These are phyloP conservation scores for Centropristis striata DNA, from an alignment of 2,113 vertebrate genomes.

Conservation along the genomic window DNA sequence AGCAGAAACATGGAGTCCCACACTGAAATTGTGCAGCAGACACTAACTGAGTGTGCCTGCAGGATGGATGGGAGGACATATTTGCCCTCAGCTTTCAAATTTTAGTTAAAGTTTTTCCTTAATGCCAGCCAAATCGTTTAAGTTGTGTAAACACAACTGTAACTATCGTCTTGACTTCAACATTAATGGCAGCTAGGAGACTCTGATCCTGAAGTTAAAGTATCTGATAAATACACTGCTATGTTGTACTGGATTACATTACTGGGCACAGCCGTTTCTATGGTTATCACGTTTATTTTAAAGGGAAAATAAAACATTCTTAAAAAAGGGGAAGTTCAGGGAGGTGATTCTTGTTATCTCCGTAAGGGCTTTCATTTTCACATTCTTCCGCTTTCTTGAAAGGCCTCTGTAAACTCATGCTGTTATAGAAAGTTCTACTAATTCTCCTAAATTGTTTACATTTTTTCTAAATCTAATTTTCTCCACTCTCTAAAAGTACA, in stretches of 20 bases:
- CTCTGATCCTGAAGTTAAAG: not conserved
- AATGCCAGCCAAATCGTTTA: constrained; percentile 3
- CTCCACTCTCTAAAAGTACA: constrained; percentile 16
- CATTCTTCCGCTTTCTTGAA: not conserved
- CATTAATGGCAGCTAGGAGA: constrained; percentile 7
- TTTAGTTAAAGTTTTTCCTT: not conserved
- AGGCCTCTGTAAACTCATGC: not conserved
- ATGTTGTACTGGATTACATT: not conserved
- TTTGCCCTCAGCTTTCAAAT: not conserved
- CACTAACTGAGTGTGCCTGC: not conserved
- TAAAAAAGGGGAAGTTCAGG: constrained; percentile 9
- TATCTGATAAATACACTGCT: not conserved
- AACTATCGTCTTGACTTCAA: constrained; percentile 6
- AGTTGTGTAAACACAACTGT: constrained; percentile 9
- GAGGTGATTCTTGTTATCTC: not conserved
- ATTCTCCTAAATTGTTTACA: constrained; percentile 3
- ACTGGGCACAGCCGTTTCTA: not conserved
- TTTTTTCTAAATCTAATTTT: not conserved
- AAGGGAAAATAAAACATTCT: not conserved
- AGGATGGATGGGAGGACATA: not conserved
- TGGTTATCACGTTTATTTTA: constrained; percentile 1
- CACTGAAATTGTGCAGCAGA: not conserved
- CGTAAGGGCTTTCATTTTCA: constrained; percentile 3
- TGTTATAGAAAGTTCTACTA: not conserved
- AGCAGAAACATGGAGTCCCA: constrained; percentile 7